These are phyloP conservation scores for Limnephilus lunatus DNA, from an alignment of 2,888 invertebrate genomes.

Conservation along the genomic window DNA sequence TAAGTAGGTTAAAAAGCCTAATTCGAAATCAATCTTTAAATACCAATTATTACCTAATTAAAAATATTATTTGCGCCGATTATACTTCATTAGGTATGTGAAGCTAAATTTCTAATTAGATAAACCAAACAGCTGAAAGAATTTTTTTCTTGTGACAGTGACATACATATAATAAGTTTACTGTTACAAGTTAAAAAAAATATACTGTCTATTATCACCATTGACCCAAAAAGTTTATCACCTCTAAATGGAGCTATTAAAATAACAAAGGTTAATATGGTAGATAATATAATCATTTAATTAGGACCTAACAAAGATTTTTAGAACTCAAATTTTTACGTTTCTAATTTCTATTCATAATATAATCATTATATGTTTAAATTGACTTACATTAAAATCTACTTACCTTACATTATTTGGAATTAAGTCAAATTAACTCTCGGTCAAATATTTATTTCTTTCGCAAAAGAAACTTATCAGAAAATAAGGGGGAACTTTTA, in stretches of 20 bases:
- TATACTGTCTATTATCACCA: background rate
- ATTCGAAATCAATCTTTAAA: background rate
- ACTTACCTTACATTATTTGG: too few species aligned
- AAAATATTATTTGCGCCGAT: too few species aligned
- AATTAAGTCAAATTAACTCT: too few species aligned
- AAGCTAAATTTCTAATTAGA: too few species aligned
- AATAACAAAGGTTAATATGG: background rate
- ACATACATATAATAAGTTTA: background rate
- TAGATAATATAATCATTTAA: background rate
- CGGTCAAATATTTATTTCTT: too few species aligned
- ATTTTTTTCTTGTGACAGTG: background rate
- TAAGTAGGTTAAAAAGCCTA: background rate
- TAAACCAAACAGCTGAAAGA: background rate
- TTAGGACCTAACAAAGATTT: background rate
- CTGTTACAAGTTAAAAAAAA: background rate
- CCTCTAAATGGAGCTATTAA: background rate
- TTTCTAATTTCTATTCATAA: background rate
- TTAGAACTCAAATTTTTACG: background rate
- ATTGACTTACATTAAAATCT: too few species aligned
- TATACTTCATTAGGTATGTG: too few species aligned
- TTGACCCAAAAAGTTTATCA: slow-evolving; percentile 12
- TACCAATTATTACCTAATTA: background rate
- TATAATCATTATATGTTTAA: too few species aligned
- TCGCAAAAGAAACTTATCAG: too few species aligned
- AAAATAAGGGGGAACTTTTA: too few species aligned